phyloP scores from a whole-genome alignment of 2,797 vertebrate species.

The Chelidonichthys spinosus region DNA sequence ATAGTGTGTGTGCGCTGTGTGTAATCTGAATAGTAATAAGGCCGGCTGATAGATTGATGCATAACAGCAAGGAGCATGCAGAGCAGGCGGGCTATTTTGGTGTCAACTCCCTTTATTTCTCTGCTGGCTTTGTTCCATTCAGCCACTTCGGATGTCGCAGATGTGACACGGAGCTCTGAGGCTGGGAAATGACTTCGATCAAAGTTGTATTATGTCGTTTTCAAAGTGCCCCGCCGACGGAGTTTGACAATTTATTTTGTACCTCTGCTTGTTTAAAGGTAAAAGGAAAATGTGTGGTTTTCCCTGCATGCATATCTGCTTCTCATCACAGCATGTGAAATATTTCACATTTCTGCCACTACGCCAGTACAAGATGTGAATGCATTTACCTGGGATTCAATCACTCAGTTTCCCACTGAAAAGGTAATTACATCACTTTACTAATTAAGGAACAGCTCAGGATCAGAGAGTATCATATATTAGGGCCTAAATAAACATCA shows the following conservation, averaged over 20 bases:
- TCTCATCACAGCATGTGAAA: neutral
- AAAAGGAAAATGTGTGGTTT: conserved; percentile 19
- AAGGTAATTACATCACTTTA: neutral
- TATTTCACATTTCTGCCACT: neutral
- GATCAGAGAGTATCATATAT: neutral
- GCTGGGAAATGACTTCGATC: conserved; percentile 51
- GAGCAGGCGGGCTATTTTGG: conserved; percentile 67
- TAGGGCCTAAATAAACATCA: neutral
- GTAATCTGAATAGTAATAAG: conserved; percentile 84
- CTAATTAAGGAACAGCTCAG: neutral
- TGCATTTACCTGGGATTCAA: neutral
- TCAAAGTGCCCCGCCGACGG: neutral
- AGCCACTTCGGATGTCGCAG: conserved; percentile 38
- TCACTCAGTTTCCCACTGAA: neutral
- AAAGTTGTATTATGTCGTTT: conserved; percentile 44
- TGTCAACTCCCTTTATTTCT: conserved; percentile 74
- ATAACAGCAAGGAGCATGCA: conserved; percentile 83
- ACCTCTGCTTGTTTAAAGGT: conserved; percentile 22
- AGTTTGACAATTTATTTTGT: conserved; percentile 42
- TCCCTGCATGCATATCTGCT: neutral
- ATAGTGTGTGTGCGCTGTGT: conserved; percentile 64
- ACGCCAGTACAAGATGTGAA: neutral
- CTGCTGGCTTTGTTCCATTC: conserved; percentile 42
- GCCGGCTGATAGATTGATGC: conserved; percentile 85
- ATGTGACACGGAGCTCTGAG: conserved; percentile 32